Conservation (phyloP, 2,113 vertebrate species). For the Paraplagusia blochii region DNA sequence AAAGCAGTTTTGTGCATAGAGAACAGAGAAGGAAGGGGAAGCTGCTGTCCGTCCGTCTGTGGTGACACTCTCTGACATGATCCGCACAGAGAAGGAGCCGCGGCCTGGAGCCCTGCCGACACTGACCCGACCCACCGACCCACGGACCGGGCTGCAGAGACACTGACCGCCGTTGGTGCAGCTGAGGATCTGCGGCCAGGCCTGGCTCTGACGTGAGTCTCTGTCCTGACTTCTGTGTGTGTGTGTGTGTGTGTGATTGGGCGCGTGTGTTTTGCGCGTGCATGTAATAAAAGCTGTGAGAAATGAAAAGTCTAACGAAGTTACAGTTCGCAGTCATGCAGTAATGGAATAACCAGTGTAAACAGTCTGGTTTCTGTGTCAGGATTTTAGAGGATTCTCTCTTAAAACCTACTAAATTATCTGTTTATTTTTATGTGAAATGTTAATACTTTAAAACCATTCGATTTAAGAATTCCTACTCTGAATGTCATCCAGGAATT, state of each 20-base stretch:
- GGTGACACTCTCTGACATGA: slow-evolving; percentile 44
- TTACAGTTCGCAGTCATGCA: no score
- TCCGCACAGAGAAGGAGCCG: slow-evolving; percentile 47
- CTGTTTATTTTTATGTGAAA: no score
- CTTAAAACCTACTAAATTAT: no score
- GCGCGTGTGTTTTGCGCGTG: slow-evolving; percentile 12
- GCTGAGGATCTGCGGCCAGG: slow-evolving; percentile 43
- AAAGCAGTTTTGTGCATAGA: slow-evolving; percentile 73
- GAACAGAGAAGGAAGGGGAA: slow-evolving; percentile 57
- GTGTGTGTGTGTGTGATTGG: not conserved
- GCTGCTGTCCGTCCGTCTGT: slow-evolving; percentile 42
- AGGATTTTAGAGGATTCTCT: no score
- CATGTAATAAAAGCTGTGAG: not conserved
- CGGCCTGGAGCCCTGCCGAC: slow-evolving; percentile 36
- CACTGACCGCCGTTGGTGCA: slow-evolving; percentile 11
- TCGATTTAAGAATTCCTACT: no score
- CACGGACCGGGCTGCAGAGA: slow-evolving; percentile 29
- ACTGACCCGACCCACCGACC: slow-evolving; percentile 24
- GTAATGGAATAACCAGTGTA: no score
- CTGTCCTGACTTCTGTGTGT: slow-evolving; percentile 24
- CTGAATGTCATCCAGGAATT: no score
- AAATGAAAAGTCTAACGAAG: no score
- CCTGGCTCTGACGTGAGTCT: slow-evolving; percentile 65
- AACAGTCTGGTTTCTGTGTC: no score
- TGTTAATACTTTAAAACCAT: no score